Base-by-base conservation (phyloP, 2,888 invertebrate genomes). In the Eudemis profundana region DNA sequence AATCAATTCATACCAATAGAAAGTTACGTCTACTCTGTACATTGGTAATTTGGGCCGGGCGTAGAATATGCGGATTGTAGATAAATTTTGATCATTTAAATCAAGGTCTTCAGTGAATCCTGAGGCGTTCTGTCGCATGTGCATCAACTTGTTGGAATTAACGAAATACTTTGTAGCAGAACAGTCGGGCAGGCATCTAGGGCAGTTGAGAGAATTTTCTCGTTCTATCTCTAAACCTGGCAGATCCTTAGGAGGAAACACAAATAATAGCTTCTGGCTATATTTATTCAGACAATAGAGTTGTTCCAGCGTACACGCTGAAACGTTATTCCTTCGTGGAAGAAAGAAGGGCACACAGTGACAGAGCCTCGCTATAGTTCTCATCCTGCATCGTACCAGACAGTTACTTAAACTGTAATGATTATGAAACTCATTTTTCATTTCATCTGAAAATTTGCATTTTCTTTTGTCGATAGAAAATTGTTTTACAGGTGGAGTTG, bases 391-490 rank as follows among this genome's bases (percentile, higher is more conserved):
- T 60, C 81, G 76, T 70, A 86, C 77, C 54, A 88, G 74, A 69
- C 88, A 89, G 69, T 87, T 84, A 69, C 86, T 86, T 72, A 78
- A 85, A 21, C 83, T 84, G 68, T 87, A 87, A 59, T 70, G 71
- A 33, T n/a, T 69, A 36, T 67, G 51, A 17, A 33, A 67, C 40
- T 74, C 42, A 1, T 68, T 57, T 1, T 71, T 67, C 1, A 73
- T 70, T 69, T 93, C 93, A 49, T 82, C 72, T 1, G 74, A 47
- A 46, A 93, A 93, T 62, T 85, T 82, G 66, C 93, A 93, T n/a
- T 85, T 82, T 5, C 93, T 81, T 49, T 61, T 66, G 2, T 61
- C 40, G 3, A 44, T 7, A 56, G 61, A 47, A 27, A 61, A 50
- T 4, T 15, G n/a, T 42, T 61, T 61, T 17, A 62, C 29, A 10